Base-by-base conservation (phyloP, 2,797 vertebrate species). In the Nyctibius grandis region DNA sequence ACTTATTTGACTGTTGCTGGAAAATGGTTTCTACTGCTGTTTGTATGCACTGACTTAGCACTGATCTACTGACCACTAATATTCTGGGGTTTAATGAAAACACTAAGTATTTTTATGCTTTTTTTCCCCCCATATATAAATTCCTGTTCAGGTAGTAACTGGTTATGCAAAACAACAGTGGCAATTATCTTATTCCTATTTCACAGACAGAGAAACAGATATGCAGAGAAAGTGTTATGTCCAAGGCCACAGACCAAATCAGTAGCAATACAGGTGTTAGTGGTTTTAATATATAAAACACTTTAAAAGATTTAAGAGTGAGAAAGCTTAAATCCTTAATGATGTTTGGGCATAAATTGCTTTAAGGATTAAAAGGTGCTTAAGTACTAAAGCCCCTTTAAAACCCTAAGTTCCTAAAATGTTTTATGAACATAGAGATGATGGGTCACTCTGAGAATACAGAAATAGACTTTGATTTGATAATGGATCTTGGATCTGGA, bases 351-450 rank as follows among this genome's bases (percentile, higher is more conserved):
- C 51, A 92, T 83, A 83, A 91, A 89, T 80, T 95, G 53, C 47
- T 85, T 92, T 31, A 42, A 36, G 60, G 82, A 96, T 91, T 95
- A 95, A 92, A 93, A 83, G 15, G 12, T 92, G 28, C 11, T 87
- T 82, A 92, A 89, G 44, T 64, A 53, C 44, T 88, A 91, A 97
- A 88, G 3, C 25, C 34, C 4, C 1, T 77, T 69, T 95, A 91
- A 93, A 92, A 56, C 56, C n/a, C 88, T 91, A 85, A 93, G 60
- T 72, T 88, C 16, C 44, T 80, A 80, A 85, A 92, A 77, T 42
- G 25, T 80, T 88, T 91, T 85, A 85, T 36, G 60, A 91, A 80
- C 15, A 26, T 6, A 79, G 44, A 57, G 19, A n/a, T 34, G 31
- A 47, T 36, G 40, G 50, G 31, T 91, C 54, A 83, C 20, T 21